phyloP scores from a whole-genome alignment of 2,113 vertebrate genomes.

The Lagopus leucura region DNA sequence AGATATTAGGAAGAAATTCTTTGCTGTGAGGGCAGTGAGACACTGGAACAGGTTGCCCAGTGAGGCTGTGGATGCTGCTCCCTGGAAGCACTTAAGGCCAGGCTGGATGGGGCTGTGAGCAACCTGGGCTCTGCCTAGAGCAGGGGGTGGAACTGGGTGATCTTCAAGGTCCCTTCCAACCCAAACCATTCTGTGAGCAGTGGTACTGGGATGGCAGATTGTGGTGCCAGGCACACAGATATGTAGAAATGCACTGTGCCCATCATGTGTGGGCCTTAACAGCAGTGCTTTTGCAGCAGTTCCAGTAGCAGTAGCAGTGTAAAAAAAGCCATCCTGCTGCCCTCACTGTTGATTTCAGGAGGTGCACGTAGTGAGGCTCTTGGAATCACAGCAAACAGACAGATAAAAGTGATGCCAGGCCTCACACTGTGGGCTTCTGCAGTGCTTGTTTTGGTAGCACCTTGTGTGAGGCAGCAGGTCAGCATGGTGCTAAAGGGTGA shows the following conservation, averaged over 20 bases:
- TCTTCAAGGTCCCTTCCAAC: too few relatives aligned
- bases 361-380: not conserved
- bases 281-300: not conserved
- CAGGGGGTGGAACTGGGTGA: too few relatives aligned
- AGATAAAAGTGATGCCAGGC: conserved; percentile 25
- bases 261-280: not conserved
- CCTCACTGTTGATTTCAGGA: conserved; percentile 5
- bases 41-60: too few relatives aligned
- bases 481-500: not conserved
- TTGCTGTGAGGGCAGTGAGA: too few relatives aligned
- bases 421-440: conserved; percentile 33
- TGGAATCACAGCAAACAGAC: conserved; percentile 35
- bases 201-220: not conserved
- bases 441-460: conserved; percentile 36
- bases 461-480: conserved; percentile 39
- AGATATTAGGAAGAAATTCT: too few relatives aligned
- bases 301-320: not conserved
- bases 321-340: not conserved
- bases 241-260: too few relatives aligned
- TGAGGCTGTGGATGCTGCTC: too few relatives aligned
- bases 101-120: too few relatives aligned
- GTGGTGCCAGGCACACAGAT: too few relatives aligned
- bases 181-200: too few relatives aligned
- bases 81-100: too few relatives aligned
- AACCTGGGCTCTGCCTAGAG: too few relatives aligned